Base-by-base conservation (phyloP, 1,140 invertebrate species). In the Brachionus calyciflorus region DNA sequence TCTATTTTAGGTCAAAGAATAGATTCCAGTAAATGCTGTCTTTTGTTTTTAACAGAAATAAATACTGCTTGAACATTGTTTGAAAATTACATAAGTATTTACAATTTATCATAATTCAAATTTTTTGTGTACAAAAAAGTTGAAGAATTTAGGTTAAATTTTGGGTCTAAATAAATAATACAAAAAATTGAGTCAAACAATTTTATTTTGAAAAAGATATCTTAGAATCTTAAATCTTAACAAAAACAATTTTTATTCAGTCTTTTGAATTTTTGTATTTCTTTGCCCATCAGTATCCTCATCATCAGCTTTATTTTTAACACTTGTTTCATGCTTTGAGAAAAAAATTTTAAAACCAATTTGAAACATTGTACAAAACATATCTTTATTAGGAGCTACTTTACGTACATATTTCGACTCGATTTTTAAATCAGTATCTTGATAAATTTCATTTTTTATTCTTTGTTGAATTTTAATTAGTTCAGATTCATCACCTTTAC, bases 371-470 rank as follows among this genome's bases (percentile, higher is more conserved):
- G 94, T 89, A 80, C 93, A 87, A 85, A 93, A 89, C 94, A 98
- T 98, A 80, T 94, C 90, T 84, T 98, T 98, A 79, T 91, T 91
- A 0, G 92, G 92, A 40, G 94, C 90, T 26, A 98, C 94, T 87
- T 93, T 91, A 80, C 94, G 87, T 0, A 98, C 93, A 87, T 88
- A 85, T 81, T 88, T 87, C 28, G 94, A 84, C 79, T 89, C 86
- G 30, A 91, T 83, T 76, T 87, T 80, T 63, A 88, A 82, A n/a
- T 83, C 80, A 19, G 93, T 81, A 37, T 86, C 78, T 78, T 80
- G 82, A 28, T 86, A 87, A 78, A 96, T 84, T 77, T 89, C 88
- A 33, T 87, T 80, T 80, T 89, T 88, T n/a, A 93, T 88, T 77
- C 91, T 81, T 57, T 89, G 82, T 24, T 81, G 81, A 53, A 87